Conservation (phyloP, 2,113 vertebrate species). For the Gobio gobio region DNA sequence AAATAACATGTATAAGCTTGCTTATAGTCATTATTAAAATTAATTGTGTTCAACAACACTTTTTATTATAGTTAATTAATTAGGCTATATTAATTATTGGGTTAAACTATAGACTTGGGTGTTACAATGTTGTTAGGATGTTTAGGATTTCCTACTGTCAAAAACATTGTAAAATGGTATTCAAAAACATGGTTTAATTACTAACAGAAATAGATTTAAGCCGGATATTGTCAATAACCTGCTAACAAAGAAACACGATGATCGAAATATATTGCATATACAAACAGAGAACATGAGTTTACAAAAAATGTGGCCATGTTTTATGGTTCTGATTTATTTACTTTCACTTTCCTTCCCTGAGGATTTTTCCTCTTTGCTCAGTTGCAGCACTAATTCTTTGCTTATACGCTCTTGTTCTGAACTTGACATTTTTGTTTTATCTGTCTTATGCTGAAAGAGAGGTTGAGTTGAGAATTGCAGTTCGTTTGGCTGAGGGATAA, state of each 20-base stretch:
- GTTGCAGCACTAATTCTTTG: background rate
- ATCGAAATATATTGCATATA: background rate
- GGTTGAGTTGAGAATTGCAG: background rate
- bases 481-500: background rate
- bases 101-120: background rate
- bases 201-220: background rate
- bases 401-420: conserved; percentile 19
- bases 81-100: background rate
- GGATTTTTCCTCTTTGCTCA: background rate
- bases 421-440: background rate
- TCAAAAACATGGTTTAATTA: background rate
- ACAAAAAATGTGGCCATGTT: background rate
- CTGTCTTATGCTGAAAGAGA: background rate
- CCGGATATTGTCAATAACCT: background rate
- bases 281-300: background rate
- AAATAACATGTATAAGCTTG: too few species aligned
- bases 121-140: background rate
- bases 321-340: conserved; percentile 16
- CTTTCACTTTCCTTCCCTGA: background rate
- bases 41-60: background rate
- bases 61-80: background rate
- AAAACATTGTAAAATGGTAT: background rate
- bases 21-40: background rate
- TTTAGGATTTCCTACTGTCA: background rate
- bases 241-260: background rate